Conservation (phyloP, 2,888 invertebrate genomes). For the Geotrupes spiniger region DNA sequence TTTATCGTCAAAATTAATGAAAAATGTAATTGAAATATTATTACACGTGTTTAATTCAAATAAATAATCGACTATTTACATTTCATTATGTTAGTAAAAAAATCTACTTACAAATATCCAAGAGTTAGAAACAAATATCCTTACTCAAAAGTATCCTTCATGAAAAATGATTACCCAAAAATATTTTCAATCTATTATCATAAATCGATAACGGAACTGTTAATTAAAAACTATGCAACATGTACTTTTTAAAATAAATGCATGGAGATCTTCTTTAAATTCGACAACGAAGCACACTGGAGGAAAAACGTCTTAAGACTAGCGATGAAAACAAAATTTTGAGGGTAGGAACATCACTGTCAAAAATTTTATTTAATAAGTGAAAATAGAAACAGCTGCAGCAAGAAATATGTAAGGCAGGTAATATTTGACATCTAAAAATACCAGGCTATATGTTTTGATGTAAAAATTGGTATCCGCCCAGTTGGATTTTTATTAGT, state of each 20-base stretch:
- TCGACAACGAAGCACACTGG: conserved; percentile 29
- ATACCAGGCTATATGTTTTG: conserved; percentile 45
- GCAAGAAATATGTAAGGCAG: conserved; percentile 44
- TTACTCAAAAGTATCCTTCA: too few species aligned
- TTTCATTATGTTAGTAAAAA: too few species aligned
- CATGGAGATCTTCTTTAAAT: conserved; percentile 21
- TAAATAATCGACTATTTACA: too few species aligned
- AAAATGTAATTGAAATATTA: too few species aligned
- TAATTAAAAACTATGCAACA: too few species aligned
- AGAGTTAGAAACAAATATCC: too few species aligned
- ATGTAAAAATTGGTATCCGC: conserved; percentile 44
- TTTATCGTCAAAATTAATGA: too few species aligned
- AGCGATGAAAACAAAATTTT: conserved; percentile 27
- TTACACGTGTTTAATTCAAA: too few species aligned
- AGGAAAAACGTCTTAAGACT: conserved; percentile 21
- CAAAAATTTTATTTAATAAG: conserved; percentile 32
- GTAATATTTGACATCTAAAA: conserved; percentile 50
- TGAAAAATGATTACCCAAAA: too few species aligned
- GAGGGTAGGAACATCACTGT: conserved; percentile 32
- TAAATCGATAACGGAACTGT: too few species aligned
- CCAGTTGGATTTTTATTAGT: conserved; percentile 24
- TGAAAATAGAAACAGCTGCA: conserved; percentile 43
- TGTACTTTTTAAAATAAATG: conserved; percentile 9
- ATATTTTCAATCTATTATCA: too few species aligned
- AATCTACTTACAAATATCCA: too few species aligned